Conservation (phyloP, 1,140 invertebrate genomes). For the Magallana gigas region DNA sequence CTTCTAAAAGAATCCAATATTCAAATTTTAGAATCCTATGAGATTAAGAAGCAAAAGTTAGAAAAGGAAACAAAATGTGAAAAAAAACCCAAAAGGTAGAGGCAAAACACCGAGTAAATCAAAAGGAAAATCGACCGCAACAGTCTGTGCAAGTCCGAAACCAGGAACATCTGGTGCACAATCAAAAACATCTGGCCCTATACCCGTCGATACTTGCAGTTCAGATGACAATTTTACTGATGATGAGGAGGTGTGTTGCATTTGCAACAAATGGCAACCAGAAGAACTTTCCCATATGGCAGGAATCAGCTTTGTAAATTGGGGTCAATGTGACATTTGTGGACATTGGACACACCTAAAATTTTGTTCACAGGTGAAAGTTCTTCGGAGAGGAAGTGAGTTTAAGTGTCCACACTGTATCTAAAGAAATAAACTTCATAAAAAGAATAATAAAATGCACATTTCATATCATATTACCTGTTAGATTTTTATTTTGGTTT, state of each 20-base stretch:
- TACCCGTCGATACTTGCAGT: background rate
- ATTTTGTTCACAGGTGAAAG: conserved; percentile 40
- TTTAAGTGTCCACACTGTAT: conserved; percentile 42
- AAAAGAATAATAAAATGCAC: background rate
- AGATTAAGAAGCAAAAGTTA: conserved; percentile 10
- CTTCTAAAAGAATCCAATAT: background rate
- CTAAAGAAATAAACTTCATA: background rate
- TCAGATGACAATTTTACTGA: background rate
- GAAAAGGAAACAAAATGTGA: background rate
- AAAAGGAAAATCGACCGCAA: background rate
- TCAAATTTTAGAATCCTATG: background rate
- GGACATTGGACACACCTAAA: conserved; percentile 45
- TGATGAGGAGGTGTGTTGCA: conserved; percentile 44
- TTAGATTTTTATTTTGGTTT: no score
- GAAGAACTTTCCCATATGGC: background rate
- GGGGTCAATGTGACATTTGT: conserved; percentile 48
- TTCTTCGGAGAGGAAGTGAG: conserved; percentile 27
- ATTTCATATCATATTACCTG: no score
- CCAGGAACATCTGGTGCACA: conserved; percentile 39
- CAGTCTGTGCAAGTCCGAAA: background rate
- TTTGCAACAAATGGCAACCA: conserved; percentile 41
- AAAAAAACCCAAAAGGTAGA: background rate
- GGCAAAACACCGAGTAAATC: background rate
- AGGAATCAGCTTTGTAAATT: conserved; percentile 37
- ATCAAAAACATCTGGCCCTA: no score